phyloP scores from a whole-genome alignment of 2,113 vertebrate genomes.

The Falcunculus frontatus region DNA sequence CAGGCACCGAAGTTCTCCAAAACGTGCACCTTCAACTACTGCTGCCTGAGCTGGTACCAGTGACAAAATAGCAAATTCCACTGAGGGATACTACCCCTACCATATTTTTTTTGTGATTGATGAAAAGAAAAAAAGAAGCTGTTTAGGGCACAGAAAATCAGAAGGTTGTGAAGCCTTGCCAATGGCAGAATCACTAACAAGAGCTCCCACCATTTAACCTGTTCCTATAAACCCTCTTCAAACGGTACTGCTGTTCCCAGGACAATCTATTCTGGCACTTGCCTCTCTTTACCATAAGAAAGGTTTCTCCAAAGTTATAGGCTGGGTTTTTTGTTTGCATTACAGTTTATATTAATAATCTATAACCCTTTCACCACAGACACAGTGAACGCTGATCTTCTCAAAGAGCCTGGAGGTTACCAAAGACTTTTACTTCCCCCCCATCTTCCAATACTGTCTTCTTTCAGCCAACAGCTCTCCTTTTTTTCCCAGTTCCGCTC shows the following conservation, averaged over 20 bases:
- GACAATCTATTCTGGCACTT: background rate
- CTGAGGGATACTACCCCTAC: background rate
- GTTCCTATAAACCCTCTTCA: background rate
- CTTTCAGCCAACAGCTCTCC: background rate
- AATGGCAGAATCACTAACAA: rapidly evolving
- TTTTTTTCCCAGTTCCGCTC: background rate
- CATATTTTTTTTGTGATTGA: background rate
- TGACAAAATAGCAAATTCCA: background rate
- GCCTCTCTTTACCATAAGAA: background rate
- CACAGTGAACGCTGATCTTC: background rate
- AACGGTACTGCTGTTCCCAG: rapidly evolving
- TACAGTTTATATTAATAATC: background rate
- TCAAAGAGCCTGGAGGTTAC: background rate
- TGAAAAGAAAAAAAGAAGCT: background rate
- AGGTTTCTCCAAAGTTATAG: too few relatives aligned
- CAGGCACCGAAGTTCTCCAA: background rate
- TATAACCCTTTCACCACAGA: background rate
- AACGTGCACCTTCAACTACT: background rate
- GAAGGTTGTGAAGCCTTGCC: background rate
- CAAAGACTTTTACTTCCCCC: background rate
- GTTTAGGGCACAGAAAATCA: background rate
- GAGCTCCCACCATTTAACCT: background rate
- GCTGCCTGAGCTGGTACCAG: background rate
- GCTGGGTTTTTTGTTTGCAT: background rate
- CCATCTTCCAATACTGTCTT: background rate